Conservation (phyloP, 2,888 invertebrate genomes). For the Eupithecia insigniata region DNA sequence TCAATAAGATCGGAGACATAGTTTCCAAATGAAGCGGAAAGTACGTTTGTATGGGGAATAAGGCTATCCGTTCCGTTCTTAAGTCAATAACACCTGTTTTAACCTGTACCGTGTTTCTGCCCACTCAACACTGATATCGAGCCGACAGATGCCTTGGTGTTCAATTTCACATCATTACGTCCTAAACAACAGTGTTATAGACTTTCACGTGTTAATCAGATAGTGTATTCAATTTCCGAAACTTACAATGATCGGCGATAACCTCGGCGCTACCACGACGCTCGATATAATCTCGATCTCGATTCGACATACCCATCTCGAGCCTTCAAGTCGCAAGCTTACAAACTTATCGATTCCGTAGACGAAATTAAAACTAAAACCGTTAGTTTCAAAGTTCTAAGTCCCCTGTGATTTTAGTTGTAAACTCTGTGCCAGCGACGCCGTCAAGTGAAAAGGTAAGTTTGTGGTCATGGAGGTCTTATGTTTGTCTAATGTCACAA, state of each 20-base stretch:
- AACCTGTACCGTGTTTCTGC: not conserved
- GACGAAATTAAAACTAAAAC: not conserved
- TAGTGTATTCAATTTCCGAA: conserved; percentile 41
- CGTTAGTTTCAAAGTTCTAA: not conserved
- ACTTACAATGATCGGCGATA: conserved; percentile 37
- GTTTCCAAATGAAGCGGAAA: no score
- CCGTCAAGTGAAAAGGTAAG: not conserved
- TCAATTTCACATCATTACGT: conserved; percentile 23
- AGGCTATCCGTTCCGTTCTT: no score
- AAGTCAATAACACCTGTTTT: not conserved
- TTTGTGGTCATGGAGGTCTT: not conserved
- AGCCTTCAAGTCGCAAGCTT: conserved; percentile 28
- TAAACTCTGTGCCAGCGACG: not conserved
- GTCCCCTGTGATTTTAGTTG: not conserved
- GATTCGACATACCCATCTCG: conserved; percentile 42
- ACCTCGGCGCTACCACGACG: conserved; percentile 40
- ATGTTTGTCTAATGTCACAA: conserved; percentile 49
- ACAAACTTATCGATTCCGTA: not conserved
- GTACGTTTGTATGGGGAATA: no score
- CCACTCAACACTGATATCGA: conserved; percentile 3
- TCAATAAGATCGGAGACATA: no score
- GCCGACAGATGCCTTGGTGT: not conserved
- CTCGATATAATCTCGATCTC: conserved; percentile 41
- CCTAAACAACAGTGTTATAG: conserved; percentile 14
- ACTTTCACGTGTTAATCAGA: conserved; percentile 19